phyloP scores from a whole-genome alignment of 1,140 invertebrate species.

The Acromyrmex echinatior region DNA sequence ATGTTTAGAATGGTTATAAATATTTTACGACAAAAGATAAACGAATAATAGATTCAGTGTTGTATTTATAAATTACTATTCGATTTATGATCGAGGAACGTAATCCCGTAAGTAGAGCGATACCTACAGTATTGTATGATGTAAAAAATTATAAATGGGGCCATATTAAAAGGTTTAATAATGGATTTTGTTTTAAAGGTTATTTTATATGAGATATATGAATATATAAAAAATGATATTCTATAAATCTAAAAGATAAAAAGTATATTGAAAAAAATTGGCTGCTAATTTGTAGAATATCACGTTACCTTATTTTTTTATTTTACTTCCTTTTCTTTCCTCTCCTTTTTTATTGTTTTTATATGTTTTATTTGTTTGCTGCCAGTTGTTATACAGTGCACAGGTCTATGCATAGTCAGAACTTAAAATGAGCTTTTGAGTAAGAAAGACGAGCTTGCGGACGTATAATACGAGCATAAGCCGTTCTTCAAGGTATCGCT shows the following conservation, averaged over 20 bases:
- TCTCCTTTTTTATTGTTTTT: not conserved
- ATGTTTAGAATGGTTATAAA: too few relatives aligned
- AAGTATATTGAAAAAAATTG: not conserved
- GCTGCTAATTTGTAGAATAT: not conserved
- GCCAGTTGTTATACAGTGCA: not conserved
- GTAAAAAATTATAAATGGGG: not conserved
- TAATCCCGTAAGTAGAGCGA: too few relatives aligned
- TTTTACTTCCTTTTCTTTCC: not conserved
- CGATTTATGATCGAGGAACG: too few relatives aligned
- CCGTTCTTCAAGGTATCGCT: slow-evolving; percentile 21
- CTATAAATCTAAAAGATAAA: not conserved
- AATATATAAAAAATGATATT: not conserved
- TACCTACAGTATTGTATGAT: not conserved
- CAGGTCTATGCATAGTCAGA: slow-evolving; percentile 16
- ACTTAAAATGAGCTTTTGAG: slow-evolving; percentile 45
- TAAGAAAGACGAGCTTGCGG: slow-evolving; percentile 32
- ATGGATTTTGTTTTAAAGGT: not conserved
- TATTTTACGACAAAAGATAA: too few relatives aligned
- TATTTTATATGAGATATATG: not conserved
- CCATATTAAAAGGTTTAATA: slow-evolving; percentile 11
- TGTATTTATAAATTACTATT: too few relatives aligned
- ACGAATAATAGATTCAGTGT: too few relatives aligned
- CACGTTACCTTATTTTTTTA: not conserved
- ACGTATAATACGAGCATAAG: slow-evolving; percentile 1
- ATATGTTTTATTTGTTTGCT: not conserved